A percentile compares a stretch with the other conserved stretches of the same genome.
These are phyloP conservation scores for Drepana falcataria DNA, from an alignment of 2,888 invertebrate species.

Conservation along the genomic window DNA sequence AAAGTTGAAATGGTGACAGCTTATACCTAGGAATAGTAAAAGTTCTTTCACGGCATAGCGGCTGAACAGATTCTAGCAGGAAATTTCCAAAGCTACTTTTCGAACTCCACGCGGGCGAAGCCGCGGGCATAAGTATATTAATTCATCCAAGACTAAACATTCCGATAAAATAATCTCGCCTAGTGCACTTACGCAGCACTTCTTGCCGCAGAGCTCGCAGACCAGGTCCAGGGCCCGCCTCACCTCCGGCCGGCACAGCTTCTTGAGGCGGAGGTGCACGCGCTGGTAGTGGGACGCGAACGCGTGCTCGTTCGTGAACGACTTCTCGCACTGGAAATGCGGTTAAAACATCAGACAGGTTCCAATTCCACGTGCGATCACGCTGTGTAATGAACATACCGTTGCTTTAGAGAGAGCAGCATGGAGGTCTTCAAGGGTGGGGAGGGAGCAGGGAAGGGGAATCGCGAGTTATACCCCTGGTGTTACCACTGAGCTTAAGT, in stretches of 20 bases:
- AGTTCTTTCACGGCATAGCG: no score
- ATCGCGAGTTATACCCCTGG: background rate
- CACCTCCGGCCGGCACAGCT: conserved; percentile 3
- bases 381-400: background rate
- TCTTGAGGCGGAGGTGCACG: conserved; percentile 35
- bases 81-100: no score
- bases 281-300: conserved; percentile 42
- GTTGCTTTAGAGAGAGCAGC: background rate
- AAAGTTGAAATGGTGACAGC: no score
- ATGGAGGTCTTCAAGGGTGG: no score
- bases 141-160: no score
- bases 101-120: no score
- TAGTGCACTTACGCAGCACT: conserved; percentile 36
- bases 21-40: no score
- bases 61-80: no score
- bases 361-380: background rate
- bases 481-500: no score
- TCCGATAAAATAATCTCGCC: no score
- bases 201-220: conserved; percentile 59
- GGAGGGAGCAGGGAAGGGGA: background rate
- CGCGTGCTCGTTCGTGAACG: conserved; percentile 39
- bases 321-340: conserved; percentile 39
- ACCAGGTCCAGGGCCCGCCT: conserved; percentile 19
- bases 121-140: no score
- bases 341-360: background rate